Evolutionary conservation across 2,797 vertebrate genomes (phyloP), one percentile per base, ranked within the genome.

Genomic region (Acanthurus lineatus): DNA sequence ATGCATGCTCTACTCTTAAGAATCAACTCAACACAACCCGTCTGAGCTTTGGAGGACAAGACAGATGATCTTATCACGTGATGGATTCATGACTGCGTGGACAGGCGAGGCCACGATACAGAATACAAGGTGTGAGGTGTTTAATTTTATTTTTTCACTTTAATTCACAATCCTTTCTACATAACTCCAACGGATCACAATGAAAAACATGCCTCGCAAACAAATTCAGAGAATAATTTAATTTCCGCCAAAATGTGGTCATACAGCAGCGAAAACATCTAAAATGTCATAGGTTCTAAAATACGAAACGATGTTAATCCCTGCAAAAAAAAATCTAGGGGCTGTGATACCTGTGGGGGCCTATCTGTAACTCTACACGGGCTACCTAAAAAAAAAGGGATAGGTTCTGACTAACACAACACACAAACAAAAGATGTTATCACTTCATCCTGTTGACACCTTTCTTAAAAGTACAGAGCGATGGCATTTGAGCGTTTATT

Each of bases 361-460:
- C 42, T 14, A 10, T 11, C 42, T 44, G 42, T 44, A 44, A 44
- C 11, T 14, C 28, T 4, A 32, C 28, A 32, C 28, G 3, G 28
- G 4, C 28, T 32, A 32, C 28, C 15, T 45, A 16, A 49, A 49
- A 17, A 32, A 32, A 42, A 59, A 25, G 20, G 16, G 1, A 20
- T 16, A 44, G 16, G 11, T 22, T 12, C 14, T 49, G 47, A 45
- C 15, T 69, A 38, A 3, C 6, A 35, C 59, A 64, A 16, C 40
- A 10, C 14, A 14, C 42, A 66, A 58, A 47, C 17, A 9, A n/a
- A n/a, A 77, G 84, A 88, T 86, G 17, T 57, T 71, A 85, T 84
- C 87, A 63, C 49, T 12, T 60, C 84, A 90, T 89, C 88, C 88
- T 88, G 90, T 89, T 88, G 76, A 88, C 87, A 92, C 84, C 69